Conservation (phyloP, 1,140 invertebrate species). For the Caenorhabditis briggsae region DNA sequence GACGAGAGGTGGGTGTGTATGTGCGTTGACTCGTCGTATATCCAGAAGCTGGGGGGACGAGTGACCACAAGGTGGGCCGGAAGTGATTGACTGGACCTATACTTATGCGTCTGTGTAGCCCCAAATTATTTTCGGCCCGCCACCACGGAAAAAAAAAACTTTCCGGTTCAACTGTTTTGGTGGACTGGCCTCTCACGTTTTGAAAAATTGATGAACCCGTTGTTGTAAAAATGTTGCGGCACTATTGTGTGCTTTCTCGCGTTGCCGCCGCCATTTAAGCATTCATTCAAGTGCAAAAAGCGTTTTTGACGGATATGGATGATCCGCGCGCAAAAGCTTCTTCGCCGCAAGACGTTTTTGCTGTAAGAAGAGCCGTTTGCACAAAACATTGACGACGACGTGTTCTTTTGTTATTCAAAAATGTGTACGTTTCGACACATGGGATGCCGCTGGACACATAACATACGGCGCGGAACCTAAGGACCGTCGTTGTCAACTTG, state of each 20-base stretch:
- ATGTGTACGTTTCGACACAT: slow-evolving; percentile 29
- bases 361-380: background rate
- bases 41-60: background rate
- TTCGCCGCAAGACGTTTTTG: slow-evolving; percentile 4
- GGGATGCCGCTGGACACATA: background rate
- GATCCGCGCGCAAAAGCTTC: background rate
- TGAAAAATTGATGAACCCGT: slow-evolving; percentile 44
- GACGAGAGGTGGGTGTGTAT: slow-evolving; percentile 23
- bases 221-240: slow-evolving; percentile 2
- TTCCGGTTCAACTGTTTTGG: slow-evolving; percentile 20
- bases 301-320: slow-evolving; percentile 36
- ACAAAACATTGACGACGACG: slow-evolving; percentile 29
- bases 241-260: background rate
- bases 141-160: background rate
- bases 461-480: background rate
- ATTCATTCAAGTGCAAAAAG: slow-evolving; percentile 54
- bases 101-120: background rate
- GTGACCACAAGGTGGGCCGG: background rate
- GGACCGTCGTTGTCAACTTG: slow-evolving; percentile 25
- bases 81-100: slow-evolving; percentile 42
- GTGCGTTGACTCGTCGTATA: background rate
- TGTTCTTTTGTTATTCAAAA: slow-evolving; percentile 52
- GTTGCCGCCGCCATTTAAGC: slow-evolving; percentile 21
- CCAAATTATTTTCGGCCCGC: background rate
- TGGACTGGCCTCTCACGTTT: slow-evolving; percentile 1